Evolutionary conservation across 2,113 vertebrate species (phyloP).

Genomic region (Salvelinus sp.): DNA sequence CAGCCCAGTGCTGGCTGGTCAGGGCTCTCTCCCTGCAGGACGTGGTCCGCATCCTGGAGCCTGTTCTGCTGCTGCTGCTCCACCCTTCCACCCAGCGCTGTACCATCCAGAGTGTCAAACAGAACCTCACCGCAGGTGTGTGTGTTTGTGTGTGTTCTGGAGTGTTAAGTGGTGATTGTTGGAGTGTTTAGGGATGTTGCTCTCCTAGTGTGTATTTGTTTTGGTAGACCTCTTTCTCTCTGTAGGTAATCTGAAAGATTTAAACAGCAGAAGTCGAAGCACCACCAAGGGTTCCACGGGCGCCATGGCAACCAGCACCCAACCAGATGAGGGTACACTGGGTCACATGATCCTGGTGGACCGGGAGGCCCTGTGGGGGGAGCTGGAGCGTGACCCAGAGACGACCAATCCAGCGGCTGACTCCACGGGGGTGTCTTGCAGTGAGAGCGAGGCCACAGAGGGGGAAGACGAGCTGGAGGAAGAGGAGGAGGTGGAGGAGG

Average conservation of each 20-base stretch:
- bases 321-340: conserved; percentile 72
- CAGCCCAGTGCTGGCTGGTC: conserved; percentile 91
- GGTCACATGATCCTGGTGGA: conserved; percentile 82
- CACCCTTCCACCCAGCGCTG: conserved; percentile 90
- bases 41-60: conserved; percentile 91
- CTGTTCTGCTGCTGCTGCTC: conserved; percentile 88
- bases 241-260: conserved; percentile 68
- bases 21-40: conserved; percentile 90
- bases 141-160: not conserved
- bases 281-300: conserved; percentile 62
- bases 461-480: conserved; percentile 32
- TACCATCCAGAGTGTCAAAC: conserved; percentile 83
- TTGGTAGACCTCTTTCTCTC: not conserved
- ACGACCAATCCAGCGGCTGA: conserved; percentile 24
- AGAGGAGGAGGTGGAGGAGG: conserved; percentile 2
- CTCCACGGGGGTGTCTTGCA: conserved; percentile 48
- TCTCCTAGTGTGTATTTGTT: not conserved
- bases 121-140: conserved; percentile 78
- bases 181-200: not conserved
- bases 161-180: not conserved
- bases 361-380: conserved; percentile 88
- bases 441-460: conserved; percentile 68
- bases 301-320: not conserved
- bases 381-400: conserved; percentile 84
- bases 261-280: conserved; percentile 69